These are phyloP conservation scores for Micrastur ruficollis DNA, from an alignment of 2,797 vertebrate species.

Conservation along the genomic window DNA sequence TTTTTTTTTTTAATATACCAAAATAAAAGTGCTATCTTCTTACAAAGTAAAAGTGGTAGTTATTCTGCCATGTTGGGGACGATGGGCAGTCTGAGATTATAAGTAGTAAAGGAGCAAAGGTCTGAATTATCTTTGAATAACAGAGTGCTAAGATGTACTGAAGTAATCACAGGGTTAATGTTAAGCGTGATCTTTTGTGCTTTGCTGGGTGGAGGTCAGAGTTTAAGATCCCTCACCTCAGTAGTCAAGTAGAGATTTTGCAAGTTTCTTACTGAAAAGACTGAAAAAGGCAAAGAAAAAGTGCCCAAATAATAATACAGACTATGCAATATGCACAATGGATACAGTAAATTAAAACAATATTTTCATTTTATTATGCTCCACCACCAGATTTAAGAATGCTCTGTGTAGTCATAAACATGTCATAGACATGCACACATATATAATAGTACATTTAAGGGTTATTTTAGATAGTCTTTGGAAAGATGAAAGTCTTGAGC, in stretches of 20 bases:
- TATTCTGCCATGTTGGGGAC: not conserved
- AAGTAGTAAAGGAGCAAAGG: not conserved
- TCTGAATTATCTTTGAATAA: not conserved
- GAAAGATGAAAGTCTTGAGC: not conserved
- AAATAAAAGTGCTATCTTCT: not conserved
- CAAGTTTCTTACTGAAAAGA: not conserved
- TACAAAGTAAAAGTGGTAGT: not conserved
- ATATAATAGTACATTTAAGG: not conserved
- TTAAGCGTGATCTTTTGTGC: not conserved
- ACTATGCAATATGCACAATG: not conserved
- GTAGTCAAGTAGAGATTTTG: not conserved
- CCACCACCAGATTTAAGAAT: not conserved
- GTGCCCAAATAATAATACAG: not conserved
- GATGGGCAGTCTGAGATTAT: not conserved
- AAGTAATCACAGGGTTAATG: not conserved
- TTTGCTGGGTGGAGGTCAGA: not conserved
- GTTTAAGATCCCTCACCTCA: not conserved
- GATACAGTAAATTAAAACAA: not conserved
- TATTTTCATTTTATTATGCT: not conserved
- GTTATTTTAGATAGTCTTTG: not conserved
- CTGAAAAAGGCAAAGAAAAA: not conserved
- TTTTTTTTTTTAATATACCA: not conserved
- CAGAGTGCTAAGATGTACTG: not conserved
- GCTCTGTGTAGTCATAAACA: not conserved
- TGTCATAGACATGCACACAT: not conserved